Percentiles rank a stretch among this genome's conserved stretches.
Conservation (phyloP, 2,113 vertebrate genomes). For the Hypomesus transpacificus region DNA sequence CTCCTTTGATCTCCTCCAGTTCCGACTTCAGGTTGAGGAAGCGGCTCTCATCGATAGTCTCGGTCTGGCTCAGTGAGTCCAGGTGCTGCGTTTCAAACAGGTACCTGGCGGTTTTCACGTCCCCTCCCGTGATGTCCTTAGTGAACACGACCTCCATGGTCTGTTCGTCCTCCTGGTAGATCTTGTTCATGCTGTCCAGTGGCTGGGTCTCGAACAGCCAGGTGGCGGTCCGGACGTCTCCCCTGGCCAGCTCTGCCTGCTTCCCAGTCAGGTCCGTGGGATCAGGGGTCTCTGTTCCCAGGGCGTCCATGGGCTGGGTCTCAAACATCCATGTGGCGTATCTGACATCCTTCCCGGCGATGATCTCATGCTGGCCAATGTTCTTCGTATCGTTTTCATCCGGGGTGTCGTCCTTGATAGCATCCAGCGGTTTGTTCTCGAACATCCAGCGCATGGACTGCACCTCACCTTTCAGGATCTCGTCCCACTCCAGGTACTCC, state of each 20-base stretch:
- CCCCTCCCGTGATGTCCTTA: slow-evolving; percentile 75
- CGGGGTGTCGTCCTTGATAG: slow-evolving; percentile 76
- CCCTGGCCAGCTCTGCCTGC: slow-evolving; percentile 72
- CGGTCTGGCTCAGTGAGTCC: slow-evolving; percentile 75
- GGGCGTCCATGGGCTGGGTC: slow-evolving; percentile 76
- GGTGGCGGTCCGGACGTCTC: slow-evolving; percentile 70
- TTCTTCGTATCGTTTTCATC: slow-evolving; percentile 66
- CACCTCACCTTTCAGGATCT: slow-evolving; percentile 84
- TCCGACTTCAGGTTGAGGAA: slow-evolving; percentile 81
- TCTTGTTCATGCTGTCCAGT: slow-evolving; percentile 77
- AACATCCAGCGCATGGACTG: slow-evolving; percentile 84
- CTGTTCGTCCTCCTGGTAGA: slow-evolving; percentile 72
- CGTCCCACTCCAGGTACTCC: slow-evolving; percentile 77
- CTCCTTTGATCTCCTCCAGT: slow-evolving; percentile 81
- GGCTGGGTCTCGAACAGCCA: slow-evolving; percentile 85
- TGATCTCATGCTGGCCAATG: slow-evolving; percentile 80
- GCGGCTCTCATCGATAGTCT: slow-evolving; percentile 76
- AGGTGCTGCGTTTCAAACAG: slow-evolving; percentile 84
- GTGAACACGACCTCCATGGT: slow-evolving; percentile 28
- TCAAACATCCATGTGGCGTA: slow-evolving; percentile 87
- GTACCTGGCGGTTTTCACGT: slow-evolving; percentile 81
- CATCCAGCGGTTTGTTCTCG: slow-evolving; percentile 80
- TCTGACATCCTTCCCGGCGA: slow-evolving; percentile 78
- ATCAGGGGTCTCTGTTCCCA: slow-evolving; percentile 50
- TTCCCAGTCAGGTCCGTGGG: slow-evolving; percentile 59